A percentile compares a stretch with the other conserved stretches of the same genome.
Conservation (phyloP, 2,888 invertebrate species). For the Copidosoma aretas region DNA sequence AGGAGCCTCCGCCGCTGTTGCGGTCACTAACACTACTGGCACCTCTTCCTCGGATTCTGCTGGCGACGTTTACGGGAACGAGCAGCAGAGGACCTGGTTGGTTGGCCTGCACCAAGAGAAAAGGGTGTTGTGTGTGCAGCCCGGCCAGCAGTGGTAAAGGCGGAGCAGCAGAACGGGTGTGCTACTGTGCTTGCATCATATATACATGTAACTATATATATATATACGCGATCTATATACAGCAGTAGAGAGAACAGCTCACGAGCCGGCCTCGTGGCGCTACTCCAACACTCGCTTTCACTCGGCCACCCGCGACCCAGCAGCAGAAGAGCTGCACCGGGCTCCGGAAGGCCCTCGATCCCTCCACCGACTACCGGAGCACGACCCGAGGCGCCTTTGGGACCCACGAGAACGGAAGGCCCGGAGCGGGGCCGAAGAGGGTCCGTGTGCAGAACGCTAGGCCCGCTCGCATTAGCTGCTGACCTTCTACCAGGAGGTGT, state of each 20-base stretch:
- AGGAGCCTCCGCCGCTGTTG: conserved; percentile 10
- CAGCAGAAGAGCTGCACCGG: neutral
- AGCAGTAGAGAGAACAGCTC: conserved; percentile 39
- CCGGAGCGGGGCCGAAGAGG: conserved; percentile 21
- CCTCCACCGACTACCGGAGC: neutral
- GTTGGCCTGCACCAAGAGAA: conserved; percentile 37
- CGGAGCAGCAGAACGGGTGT: too few species aligned
- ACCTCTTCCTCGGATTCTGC: neutral
- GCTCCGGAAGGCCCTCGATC: neutral
- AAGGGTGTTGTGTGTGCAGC: too few species aligned
- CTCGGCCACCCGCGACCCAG: neutral
- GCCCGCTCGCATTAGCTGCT: too few species aligned
- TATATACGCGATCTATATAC: neutral
- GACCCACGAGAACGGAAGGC: conserved; percentile 47
- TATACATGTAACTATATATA: too few species aligned
- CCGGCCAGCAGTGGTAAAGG: too few species aligned
- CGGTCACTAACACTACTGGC: neutral
- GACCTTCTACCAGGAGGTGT: too few species aligned
- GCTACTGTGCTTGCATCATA: too few species aligned
- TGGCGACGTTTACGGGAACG: conserved; percentile 37
- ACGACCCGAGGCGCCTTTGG: neutral
- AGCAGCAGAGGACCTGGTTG: conserved; percentile 51
- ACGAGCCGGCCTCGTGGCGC: conserved; percentile 58
- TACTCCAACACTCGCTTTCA: conserved; percentile 11
- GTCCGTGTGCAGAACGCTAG: too few species aligned